Base-by-base conservation (phyloP, 2,797 vertebrate genomes). In the Carduelis carduelis region DNA sequence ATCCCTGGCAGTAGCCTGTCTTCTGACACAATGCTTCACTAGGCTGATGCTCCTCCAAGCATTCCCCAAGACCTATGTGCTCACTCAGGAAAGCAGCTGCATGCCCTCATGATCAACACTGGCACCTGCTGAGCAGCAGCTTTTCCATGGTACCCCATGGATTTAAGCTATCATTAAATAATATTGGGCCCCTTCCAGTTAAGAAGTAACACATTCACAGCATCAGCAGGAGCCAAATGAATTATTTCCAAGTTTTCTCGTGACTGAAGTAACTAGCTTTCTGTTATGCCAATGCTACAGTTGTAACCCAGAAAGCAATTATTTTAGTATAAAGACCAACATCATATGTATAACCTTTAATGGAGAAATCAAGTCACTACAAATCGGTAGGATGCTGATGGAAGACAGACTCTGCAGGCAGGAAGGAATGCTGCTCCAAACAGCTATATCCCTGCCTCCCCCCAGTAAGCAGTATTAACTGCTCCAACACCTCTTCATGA, bases 41-140 rank as follows among this genome's bases (percentile, higher is more conserved):
- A 37, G 32, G 55, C 30, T 46, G 59, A 13, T 44, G 57, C 37
- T 70, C 35, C 65, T 59, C 35, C 63, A 43, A 50, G 37, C 35
- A 63, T 37, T 8, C 72, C 21, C n/a, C 65, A 53, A 43, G 5
- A n/a, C 3, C 47, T 24, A 4, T 32, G 13, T 27, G 18, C 39
- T 66, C 53, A 30, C 44, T 28, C 14, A 49, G 47, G 23, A 50
- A 70, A 21, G 50, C 50, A 84, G 56, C 23, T 84, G 19, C 52
- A 6, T 9, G 52, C 6, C 39, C 13, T 8, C 5, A 2, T 0
- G 2, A 28, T 22, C 3, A 4, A 14, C 23, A 4, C 14, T 6
- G 21, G 64, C 28, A 41, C 49, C 39, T 43, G 37, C 68, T 39
- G 30, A 93, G 47, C 34, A 56, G 35, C 37, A 87, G 35, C 21